phyloP scores from a whole-genome alignment of 2,888 invertebrate species.

The Esperia sulphurella region DNA sequence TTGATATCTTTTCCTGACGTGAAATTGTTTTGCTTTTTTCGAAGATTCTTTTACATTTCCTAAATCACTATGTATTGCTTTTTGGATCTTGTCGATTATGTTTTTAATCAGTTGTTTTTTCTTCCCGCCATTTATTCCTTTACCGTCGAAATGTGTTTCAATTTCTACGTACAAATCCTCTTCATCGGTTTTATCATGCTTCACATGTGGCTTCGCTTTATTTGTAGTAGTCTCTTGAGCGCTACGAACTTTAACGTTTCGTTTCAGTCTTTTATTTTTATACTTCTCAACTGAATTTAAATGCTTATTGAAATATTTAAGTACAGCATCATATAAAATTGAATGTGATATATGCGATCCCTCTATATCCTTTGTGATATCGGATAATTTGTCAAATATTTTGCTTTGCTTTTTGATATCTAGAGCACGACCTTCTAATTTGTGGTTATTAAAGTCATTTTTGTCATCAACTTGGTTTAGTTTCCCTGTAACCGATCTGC shows the following conservation, averaged over 20 bases:
- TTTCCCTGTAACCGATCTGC: slow-evolving; percentile 43
- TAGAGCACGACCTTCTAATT: background rate
- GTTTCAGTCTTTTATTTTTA: slow-evolving; percentile 35
- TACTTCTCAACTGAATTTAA: slow-evolving; percentile 1
- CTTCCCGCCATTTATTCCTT: slow-evolving; percentile 55
- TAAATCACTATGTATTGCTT: slow-evolving; percentile 47
- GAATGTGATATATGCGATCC: slow-evolving; percentile 18
- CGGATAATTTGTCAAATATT: background rate
- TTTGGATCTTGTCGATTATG: slow-evolving; percentile 60
- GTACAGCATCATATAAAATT: slow-evolving; percentile 32
- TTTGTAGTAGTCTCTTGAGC: slow-evolving; percentile 20
- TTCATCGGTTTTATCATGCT: slow-evolving; percentile 31
- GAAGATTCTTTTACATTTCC: slow-evolving; percentile 23
- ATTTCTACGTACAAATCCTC: slow-evolving; percentile 68
- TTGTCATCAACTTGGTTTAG: slow-evolving; percentile 25
- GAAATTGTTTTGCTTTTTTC: slow-evolving; percentile 18
- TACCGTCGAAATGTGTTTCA: slow-evolving; percentile 65
- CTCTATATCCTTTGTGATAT: slow-evolving; percentile 2
- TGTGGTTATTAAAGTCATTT: slow-evolving; percentile 4
- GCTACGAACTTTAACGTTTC: slow-evolving; percentile 49
- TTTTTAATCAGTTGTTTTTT: slow-evolving; percentile 54
- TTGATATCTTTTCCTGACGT: slow-evolving; percentile 53
- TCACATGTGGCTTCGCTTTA: slow-evolving; percentile 17
- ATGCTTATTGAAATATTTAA: slow-evolving; percentile 35
- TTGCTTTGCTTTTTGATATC: background rate